Base-by-base conservation (phyloP, 1,140 invertebrate genomes). In the Gryllus bimaculatus region DNA sequence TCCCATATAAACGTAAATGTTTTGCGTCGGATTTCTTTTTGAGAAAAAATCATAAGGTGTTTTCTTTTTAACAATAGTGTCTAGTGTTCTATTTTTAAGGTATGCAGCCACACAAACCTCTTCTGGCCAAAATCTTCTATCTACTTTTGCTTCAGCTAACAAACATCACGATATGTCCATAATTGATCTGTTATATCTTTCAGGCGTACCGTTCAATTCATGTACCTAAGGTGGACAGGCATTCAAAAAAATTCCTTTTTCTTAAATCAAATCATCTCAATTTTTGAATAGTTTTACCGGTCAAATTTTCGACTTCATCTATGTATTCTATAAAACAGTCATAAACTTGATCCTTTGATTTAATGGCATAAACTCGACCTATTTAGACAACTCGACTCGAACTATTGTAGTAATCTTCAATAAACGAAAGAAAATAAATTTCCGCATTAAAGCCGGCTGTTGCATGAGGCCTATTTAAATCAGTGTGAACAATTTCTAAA, bases 371-470 rank as follows among this genome's bases (percentile, higher is more conserved):
- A 8, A 85, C 81, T 81, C 79, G 83, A 66, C 81, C 81, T 20
- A 82, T 81, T 79, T 84, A 85, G 81, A 84, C 85, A 77, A 83
- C n/a, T n/a, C n/a, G n/a, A n/a, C n/a, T n/a, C n/a, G n/a, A n/a
- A n/a, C n/a, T n/a, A n/a, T n/a, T n/a, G n/a, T n/a, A n/a, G n/a
- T n/a, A 84, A 48, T 85, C 84, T 82, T 86, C 83, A 49, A 82
- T 82, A 49, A 82, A 82, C 13, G 77, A 74, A 26, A 82, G n/a
- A 80, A 82, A 54, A n/a, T n/a, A n/a, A n/a, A 8, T 54, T 54
- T 54, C 15, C 15, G 8, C 49, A 54, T 54, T 8, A 8, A 54
- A 79, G 75, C 83, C 83, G 79, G 78, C 81, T 79, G 84, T 85
- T 47, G 81, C 78, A 80, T 84, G 83, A 66, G 84, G n/a, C n/a